Percentiles rank a stretch among this genome's conserved stretches.
These are phyloP conservation scores for Asobara japonica DNA, from an alignment of 1,140 invertebrate genomes.

Conservation along the genomic window DNA sequence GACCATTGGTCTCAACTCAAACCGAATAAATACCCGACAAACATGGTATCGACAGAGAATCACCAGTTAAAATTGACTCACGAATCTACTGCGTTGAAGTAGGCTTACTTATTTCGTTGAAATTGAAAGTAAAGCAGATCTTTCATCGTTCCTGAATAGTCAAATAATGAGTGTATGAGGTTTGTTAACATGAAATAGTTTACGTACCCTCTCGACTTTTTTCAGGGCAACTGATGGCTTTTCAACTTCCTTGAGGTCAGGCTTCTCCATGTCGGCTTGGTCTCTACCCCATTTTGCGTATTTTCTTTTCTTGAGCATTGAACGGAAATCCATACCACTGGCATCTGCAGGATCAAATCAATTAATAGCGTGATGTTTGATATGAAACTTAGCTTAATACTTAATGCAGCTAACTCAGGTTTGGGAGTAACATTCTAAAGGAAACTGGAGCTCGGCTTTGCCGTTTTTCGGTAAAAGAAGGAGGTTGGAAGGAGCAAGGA, in stretches of 20 bases:
- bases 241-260: conserved; percentile 91
- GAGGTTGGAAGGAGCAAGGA: too few relatives aligned
- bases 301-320: conserved; percentile 96
- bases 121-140: not conserved
- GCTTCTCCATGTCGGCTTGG: conserved; percentile 90
- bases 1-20: not conserved
- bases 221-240: conserved; percentile 85
- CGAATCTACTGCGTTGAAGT: not conserved
- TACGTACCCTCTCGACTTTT: conserved; percentile 90
- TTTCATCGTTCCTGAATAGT: not conserved
- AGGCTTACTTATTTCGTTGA: conserved; percentile 1
- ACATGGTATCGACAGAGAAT: not conserved
- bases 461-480: too few relatives aligned
- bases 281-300: conserved; percentile 93
- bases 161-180: not conserved
- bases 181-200: not conserved
- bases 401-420: too few relatives aligned
- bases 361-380: too few relatives aligned
- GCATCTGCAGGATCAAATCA: conserved; percentile 39
- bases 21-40: not conserved
- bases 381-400: too few relatives aligned
- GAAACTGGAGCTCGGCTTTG: too few relatives aligned
- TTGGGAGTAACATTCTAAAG: too few relatives aligned
- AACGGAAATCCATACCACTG: conserved; percentile 96
- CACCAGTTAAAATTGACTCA: conserved; percentile 1